phyloP scores from a whole-genome alignment of 1,140 invertebrate genomes.

The roundworm (Caenorhabditis elegans) region WBcel235 BX284606.5:9989001-9989500 shows the following conservation, averaged over 20 bases:
- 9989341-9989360: constrained; percentile 31
- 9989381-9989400: too few species aligned
- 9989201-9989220: background rate
- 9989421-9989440: too few species aligned
- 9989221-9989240: background rate
- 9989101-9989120: constrained; percentile 26
- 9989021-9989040: background rate
- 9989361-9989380: background rate
- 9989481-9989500: too few species aligned
- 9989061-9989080: constrained; percentile 27
- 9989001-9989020: background rate
- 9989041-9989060: constrained; percentile 10
- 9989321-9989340: background rate
- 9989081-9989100: background rate
- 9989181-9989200: background rate
- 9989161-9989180: background rate
- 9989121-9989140: constrained; percentile 30
- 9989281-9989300: background rate
- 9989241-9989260: background rate
- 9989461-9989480: too few species aligned
- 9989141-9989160: constrained; percentile 15
- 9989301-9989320: background rate
- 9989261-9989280: background rate
- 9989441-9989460: too few species aligned
- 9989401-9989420: too few species aligned